Conservation (phyloP, 2,113 vertebrate species). For the Anolis carolinensis region DNA sequence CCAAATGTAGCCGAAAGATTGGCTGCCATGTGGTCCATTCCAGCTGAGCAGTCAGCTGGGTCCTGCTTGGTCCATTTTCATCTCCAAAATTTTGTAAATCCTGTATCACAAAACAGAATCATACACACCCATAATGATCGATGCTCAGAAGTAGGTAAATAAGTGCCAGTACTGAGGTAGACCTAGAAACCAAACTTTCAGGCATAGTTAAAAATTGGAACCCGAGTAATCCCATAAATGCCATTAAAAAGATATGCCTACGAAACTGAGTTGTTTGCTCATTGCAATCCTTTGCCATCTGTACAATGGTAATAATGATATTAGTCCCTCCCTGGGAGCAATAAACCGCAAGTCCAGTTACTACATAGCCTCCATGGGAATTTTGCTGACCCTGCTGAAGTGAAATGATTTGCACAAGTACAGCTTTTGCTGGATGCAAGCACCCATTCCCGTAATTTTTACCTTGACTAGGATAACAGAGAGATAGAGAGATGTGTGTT, state of each 20-base stretch:
- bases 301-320: not conserved
- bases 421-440: not conserved
- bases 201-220: not conserved
- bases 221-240: not conserved
- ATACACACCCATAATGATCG: not conserved
- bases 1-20: too few relatives aligned
- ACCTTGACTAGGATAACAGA: not conserved
- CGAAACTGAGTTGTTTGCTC: not conserved
- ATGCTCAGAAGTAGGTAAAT: not conserved
- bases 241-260: not conserved
- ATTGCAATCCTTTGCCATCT: not conserved
- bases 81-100: too few relatives aligned
- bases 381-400: not conserved
- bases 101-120: too few relatives aligned
- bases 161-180: not conserved
- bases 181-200: not conserved
- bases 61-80: too few relatives aligned
- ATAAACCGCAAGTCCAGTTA: not conserved
- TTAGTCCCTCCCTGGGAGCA: not conserved
- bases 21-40: too few relatives aligned
- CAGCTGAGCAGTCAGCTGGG: too few relatives aligned
- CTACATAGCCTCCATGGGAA: not conserved
- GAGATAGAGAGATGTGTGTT: not conserved
- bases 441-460: not conserved
- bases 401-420: constrained; percentile 5